Conservation (phyloP, 2,888 invertebrate species). For the Eutolmus rufibarbis region DNA sequence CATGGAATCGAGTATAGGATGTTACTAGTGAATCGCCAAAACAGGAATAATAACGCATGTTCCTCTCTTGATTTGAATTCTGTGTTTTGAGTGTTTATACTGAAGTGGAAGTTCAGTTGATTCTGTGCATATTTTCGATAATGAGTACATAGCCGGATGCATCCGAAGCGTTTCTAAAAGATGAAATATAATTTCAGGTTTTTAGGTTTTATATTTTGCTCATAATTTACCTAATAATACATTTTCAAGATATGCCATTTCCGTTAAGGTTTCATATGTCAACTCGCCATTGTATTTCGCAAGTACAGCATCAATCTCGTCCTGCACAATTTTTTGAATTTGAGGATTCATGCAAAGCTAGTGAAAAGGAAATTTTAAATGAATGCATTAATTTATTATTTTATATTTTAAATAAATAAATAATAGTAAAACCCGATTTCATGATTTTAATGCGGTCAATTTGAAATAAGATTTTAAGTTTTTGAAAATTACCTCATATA, state of each 20-base stretch:
- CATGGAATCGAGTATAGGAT: too few species aligned
- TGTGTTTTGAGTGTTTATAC: neutral
- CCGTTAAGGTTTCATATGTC: constrained; percentile 62
- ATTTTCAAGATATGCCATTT: constrained; percentile 64
- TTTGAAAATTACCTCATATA: neutral
- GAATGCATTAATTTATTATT: neutral
- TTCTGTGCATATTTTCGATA: neutral
- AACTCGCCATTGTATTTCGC: constrained; percentile 54
- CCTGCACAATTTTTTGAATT: constrained; percentile 61
- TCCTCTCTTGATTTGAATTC: neutral
- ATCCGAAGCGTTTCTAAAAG: neutral
- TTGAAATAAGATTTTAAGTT: neutral
- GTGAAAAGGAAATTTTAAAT: neutral
- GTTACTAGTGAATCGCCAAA: constrained; percentile 4
- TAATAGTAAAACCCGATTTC: neutral
- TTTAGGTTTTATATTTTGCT: neutral
- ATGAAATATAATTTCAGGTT: neutral
- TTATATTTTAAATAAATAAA: neutral
- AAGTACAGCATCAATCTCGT: constrained; percentile 61
- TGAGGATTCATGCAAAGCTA: constrained; percentile 55
- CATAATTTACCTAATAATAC: constrained; percentile 61
- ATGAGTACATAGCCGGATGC: constrained; percentile 3
- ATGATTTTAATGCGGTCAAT: neutral
- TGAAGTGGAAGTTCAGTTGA: neutral
- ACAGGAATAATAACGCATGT: neutral